Base-by-base conservation (phyloP, 2,888 invertebrate genomes). In the Lochmaea crataegi region DNA sequence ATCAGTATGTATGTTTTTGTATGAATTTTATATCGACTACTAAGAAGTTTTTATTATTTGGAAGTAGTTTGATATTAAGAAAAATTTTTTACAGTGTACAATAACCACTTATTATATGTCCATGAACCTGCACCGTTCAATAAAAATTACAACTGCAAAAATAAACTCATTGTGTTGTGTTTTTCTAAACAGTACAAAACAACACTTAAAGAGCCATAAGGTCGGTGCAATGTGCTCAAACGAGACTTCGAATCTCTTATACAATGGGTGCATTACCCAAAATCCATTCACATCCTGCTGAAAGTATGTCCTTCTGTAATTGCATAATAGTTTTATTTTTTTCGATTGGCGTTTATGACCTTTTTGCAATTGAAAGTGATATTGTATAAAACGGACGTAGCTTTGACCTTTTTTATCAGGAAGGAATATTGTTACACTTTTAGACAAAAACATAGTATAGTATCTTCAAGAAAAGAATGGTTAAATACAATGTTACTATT, bases 51-150 rank as follows among this genome's bases (percentile, higher is more conserved):
- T 3, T 12, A 42, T 42, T 42, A 42, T n/a, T 53, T 53, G 16
- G 26, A 14, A 56, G 22, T 56, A 1, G 12, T 45, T 11, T 45
- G 45, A 4, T 45, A 45, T 12, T 45, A 45, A 45, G 12, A 32
- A 14, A 3, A 57, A 14, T 14, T 63, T 42, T 42, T 63, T 16
- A 12, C 42, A 18, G 61, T 63, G 61, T 63, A 42, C 12, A 12
- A 11, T 16, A 38, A 63, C 42, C 58, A 68, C 32, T 70, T 70
- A 56, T 41, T 53, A 56, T 57, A 75, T 76, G 82, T 80, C 82
- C 82, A 78, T 82, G 82, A 82, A 81, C 82, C 82, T 80, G 79
- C 77, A 78, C 41, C 56, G 48, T 79, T 75, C 76, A 78, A 79
- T 77, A 78, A 77, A 78, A 78, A 77, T 75, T 74, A 76, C 75